Evolutionary conservation across 2,797 vertebrate genomes (phyloP).

Genomic region (Xiphophorus birchmanni): DNA sequence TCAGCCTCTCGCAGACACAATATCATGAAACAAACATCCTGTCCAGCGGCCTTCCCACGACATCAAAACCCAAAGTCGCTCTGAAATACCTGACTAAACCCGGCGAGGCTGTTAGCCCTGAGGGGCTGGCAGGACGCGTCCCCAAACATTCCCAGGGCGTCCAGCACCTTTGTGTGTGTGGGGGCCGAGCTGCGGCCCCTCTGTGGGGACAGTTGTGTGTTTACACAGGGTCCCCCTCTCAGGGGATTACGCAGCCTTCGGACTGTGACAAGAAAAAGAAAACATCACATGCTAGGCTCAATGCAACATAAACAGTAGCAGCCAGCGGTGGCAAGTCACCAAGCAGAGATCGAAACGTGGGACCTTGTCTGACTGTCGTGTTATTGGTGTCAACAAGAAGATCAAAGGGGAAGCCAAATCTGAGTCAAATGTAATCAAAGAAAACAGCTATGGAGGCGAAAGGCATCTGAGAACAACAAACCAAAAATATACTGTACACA

Average conservation of each 20-base stretch:
- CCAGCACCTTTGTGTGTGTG: constrained; percentile 40
- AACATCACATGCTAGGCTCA: constrained; percentile 76
- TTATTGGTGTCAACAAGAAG: background rate
- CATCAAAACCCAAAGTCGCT: constrained; percentile 43
- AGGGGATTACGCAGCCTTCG: constrained; percentile 75
- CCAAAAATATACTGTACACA: background rate
- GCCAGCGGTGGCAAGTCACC: constrained; percentile 57
- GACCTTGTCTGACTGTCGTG: constrained; percentile 10
- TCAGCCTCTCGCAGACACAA: constrained; percentile 20
- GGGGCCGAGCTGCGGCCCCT: constrained; percentile 55
- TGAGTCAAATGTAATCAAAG: background rate
- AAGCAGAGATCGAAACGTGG: background rate
- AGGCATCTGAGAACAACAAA: background rate
- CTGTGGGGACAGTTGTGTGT: constrained; percentile 68
- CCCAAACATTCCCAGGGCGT: constrained; percentile 78
- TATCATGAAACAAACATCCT: constrained; percentile 28
- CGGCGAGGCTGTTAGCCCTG: constrained; percentile 65
- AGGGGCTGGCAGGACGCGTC: constrained; percentile 65
- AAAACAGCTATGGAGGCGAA: constrained; percentile 1
- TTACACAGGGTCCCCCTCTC: constrained; percentile 77
- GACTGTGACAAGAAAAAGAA: constrained; percentile 77
- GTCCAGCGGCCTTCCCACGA: constrained; percentile 42
- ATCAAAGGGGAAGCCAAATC: background rate
- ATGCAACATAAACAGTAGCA: constrained; percentile 68
- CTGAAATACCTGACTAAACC: constrained; percentile 73